Conservation (phyloP, 2,888 invertebrate species). For the Calameuta filiformis region DNA sequence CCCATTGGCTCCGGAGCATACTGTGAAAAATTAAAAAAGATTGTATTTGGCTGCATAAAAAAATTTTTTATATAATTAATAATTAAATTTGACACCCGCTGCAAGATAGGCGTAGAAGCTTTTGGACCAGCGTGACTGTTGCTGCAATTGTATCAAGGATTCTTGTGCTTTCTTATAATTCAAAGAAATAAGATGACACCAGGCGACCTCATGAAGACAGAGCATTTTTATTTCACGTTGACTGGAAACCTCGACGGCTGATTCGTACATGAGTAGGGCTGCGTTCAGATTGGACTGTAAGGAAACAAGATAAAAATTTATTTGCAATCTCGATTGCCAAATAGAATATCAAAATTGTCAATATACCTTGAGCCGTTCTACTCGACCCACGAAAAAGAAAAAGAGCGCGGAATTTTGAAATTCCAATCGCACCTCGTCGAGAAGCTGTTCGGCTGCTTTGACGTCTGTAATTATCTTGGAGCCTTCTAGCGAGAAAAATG, state of each 20-base stretch:
- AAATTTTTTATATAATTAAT: background rate
- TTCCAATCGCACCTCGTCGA: constrained; percentile 69
- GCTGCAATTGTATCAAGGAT: constrained; percentile 70
- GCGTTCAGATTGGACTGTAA: constrained; percentile 71
- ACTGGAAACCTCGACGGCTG: constrained; percentile 70
- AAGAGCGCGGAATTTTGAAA: constrained; percentile 74
- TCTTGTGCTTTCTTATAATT: constrained; percentile 69
- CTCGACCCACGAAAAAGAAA: constrained; percentile 74
- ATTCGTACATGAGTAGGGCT: constrained; percentile 71
- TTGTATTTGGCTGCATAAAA: background rate
- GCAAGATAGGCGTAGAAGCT: constrained; percentile 75
- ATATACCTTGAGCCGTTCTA: constrained; percentile 72
- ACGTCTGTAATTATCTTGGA: constrained; percentile 72
- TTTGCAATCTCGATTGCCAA: background rate
- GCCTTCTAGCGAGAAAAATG: constrained; percentile 76
- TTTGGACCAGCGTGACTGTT: constrained; percentile 75
- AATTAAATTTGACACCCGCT: constrained; percentile 51
- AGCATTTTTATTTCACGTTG: constrained; percentile 74
- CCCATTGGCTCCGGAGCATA: constrained; percentile 67
- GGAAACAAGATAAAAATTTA: constrained; percentile 13
- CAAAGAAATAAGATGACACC: constrained; percentile 74
- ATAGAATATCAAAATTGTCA: background rate
- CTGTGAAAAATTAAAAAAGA: constrained; percentile 49
- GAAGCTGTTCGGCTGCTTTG: constrained; percentile 68
- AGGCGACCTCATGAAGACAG: constrained; percentile 74